A percentile compares a stretch with the other conserved stretches of the same genome.
phyloP scores from a whole-genome alignment of 2,888 invertebrate genomes.

The Onthophagus sagittarius region DNA sequence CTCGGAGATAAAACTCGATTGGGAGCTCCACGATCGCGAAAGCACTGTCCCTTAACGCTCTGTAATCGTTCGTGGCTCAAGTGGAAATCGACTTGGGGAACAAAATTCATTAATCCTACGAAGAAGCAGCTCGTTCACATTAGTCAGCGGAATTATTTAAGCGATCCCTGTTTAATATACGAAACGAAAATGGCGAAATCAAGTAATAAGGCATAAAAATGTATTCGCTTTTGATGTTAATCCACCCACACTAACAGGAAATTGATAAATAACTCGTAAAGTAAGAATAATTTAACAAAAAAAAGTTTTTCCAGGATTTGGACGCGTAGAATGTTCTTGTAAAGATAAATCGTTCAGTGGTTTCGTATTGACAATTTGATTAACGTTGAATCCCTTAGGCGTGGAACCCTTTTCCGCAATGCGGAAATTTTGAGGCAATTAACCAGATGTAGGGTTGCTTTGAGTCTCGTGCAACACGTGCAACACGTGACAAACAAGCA shows the following conservation, averaged over 20 bases:
- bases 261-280: too few relatives aligned
- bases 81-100: constrained; percentile 9
- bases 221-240: neutral
- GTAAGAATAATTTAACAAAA: too few relatives aligned
- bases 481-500: too few relatives aligned
- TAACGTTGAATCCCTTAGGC: constrained; percentile 19
- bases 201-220: neutral
- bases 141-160: constrained; percentile 9
- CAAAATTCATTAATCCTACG: constrained; percentile 11
- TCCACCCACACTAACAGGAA: neutral
- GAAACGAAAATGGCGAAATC: neutral
- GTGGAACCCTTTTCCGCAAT: constrained; percentile 20
- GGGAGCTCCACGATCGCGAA: neutral
- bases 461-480: too few relatives aligned
- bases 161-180: neutral
- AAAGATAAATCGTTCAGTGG: too few relatives aligned
- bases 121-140: neutral
- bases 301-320: too few relatives aligned
- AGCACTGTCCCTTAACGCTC: constrained; percentile 2
- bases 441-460: constrained; percentile 1
- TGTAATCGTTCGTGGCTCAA: constrained; percentile 6
- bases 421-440: constrained; percentile 22
- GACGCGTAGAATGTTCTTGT: too few relatives aligned
- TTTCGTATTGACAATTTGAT: constrained; percentile 21
- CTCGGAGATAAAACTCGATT: constrained; percentile 9